Evolutionary conservation across 2,888 invertebrate genomes (phyloP).

Genomic region (Synanthedon vespiformis): DNA sequence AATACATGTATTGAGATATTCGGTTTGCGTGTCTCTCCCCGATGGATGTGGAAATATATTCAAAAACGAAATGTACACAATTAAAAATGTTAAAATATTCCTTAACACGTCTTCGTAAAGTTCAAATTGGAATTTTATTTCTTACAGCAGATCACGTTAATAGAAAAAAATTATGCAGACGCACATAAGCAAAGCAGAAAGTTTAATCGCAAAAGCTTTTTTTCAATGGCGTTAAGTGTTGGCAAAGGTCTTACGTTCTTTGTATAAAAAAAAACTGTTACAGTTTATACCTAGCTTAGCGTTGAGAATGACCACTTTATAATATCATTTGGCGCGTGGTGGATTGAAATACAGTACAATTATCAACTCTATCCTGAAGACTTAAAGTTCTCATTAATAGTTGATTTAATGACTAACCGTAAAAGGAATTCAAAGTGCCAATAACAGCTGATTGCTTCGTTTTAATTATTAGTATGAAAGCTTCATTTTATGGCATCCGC

Average conservation of each 20-base stretch:
- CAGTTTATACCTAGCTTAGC: neutral
- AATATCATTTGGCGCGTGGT: neutral
- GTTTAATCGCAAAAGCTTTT: neutral
- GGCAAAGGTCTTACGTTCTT: neutral
- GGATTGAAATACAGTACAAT: neutral
- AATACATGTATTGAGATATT: slow-evolving; percentile 9
- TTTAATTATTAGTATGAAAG: slow-evolving; percentile 8
- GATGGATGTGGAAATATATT: slow-evolving; percentile 1
- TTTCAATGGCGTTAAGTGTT: neutral
- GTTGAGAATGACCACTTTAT: neutral
- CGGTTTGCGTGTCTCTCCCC: slow-evolving; percentile 5
- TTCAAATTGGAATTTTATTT: neutral
- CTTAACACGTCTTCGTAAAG: neutral
- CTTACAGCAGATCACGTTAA: neutral
- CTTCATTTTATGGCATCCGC: slow-evolving; percentile 5
- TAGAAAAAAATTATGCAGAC: neutral
- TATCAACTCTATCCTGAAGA: neutral
- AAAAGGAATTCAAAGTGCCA: slow-evolving; percentile 1
- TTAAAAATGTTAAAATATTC: neutral
- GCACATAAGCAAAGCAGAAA: neutral
- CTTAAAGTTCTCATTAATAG: neutral
- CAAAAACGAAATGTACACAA: neutral
- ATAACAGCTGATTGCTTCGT: slow-evolving; percentile 4
- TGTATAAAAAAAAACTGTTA: neutral
- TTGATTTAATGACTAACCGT: neutral